Evolutionary conservation across 2,888 invertebrate genomes (phyloP).

Genomic region (Caenorhabditis sp.): DNA sequence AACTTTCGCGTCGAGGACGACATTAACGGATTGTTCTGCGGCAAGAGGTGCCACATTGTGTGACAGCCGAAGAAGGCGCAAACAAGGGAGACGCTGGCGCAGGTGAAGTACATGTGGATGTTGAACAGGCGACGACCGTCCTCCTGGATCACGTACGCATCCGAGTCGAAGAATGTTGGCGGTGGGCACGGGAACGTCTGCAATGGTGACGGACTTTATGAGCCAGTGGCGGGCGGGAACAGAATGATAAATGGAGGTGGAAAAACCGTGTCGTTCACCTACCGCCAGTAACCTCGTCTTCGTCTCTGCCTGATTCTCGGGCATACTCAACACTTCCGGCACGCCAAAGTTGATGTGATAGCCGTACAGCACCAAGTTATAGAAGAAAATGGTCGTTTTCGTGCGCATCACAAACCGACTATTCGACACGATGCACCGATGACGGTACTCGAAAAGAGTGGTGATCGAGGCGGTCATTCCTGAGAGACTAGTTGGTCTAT

Average conservation of each 20-base stretch:
- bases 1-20: constrained; percentile 31
- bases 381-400: neutral
- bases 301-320: constrained; percentile 11
- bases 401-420: constrained; percentile 36
- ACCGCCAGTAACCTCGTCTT: constrained; percentile 14
- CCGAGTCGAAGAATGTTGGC: constrained; percentile 1
- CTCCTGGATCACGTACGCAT: constrained; percentile 4
- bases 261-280: neutral
- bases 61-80: constrained; percentile 12
- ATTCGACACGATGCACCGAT: constrained; percentile 24
- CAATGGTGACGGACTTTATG: neutral
- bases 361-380: constrained; percentile 9
- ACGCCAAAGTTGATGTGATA: constrained; percentile 39
- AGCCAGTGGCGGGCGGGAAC: no score
- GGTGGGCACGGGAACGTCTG: constrained; percentile 29
- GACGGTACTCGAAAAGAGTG: constrained; percentile 37
- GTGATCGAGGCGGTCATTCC: constrained; percentile 26
- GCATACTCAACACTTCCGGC: constrained; percentile 31
- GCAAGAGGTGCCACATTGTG: constrained; percentile 17
- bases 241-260: no score
- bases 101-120: constrained; percentile 43
- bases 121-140: constrained; percentile 35
- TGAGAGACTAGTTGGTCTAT: neutral
- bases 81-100: neutral
- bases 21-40: constrained; percentile 34